phyloP scores from a whole-genome alignment of 2,888 invertebrate species.

The Timema podura region DNA sequence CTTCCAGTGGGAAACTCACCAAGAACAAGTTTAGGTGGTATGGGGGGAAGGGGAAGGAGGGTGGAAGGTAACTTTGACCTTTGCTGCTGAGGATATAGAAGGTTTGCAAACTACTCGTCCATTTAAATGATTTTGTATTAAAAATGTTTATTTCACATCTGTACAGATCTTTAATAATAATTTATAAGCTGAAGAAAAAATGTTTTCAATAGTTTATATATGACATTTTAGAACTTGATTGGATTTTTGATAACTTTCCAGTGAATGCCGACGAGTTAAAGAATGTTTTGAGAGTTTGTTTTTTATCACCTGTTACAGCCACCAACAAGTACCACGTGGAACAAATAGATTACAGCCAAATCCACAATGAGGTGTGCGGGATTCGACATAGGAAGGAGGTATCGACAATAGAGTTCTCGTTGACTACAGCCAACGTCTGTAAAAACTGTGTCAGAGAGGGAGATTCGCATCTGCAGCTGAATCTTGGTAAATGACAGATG shows the following conservation, averaged over 20 bases:
- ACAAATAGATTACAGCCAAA: slow-evolving; percentile 46
- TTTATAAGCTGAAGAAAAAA: neutral
- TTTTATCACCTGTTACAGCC: too few species aligned
- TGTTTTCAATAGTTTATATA: slow-evolving; percentile 14
- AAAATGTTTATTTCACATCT: too few species aligned
- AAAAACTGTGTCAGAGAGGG: slow-evolving; percentile 37
- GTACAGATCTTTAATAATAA: neutral
- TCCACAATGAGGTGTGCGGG: slow-evolving; percentile 58
- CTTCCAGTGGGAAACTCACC: too few species aligned
- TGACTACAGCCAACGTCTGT: slow-evolving; percentile 52
- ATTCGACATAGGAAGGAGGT: slow-evolving; percentile 53
- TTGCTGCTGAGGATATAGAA: too few species aligned
- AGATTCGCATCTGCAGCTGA: slow-evolving; percentile 52
- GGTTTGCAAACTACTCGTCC: too few species aligned
- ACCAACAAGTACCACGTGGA: neutral
- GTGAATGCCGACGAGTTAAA: too few species aligned
- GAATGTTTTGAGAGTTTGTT: too few species aligned
- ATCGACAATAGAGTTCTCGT: slow-evolving; percentile 58
- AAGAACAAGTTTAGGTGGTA: too few species aligned
- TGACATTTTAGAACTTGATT: slow-evolving; percentile 12
- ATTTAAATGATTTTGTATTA: too few species aligned
- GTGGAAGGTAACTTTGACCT: too few species aligned
- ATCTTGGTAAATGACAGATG: slow-evolving; percentile 49
- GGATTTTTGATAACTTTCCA: too few species aligned
- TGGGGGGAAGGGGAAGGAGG: too few species aligned